A percentile compares a stretch with the other conserved stretches of the same genome.
Evolutionary conservation across 2,888 invertebrate species (phyloP).

Genomic region (Eupithecia exiguata): DNA sequence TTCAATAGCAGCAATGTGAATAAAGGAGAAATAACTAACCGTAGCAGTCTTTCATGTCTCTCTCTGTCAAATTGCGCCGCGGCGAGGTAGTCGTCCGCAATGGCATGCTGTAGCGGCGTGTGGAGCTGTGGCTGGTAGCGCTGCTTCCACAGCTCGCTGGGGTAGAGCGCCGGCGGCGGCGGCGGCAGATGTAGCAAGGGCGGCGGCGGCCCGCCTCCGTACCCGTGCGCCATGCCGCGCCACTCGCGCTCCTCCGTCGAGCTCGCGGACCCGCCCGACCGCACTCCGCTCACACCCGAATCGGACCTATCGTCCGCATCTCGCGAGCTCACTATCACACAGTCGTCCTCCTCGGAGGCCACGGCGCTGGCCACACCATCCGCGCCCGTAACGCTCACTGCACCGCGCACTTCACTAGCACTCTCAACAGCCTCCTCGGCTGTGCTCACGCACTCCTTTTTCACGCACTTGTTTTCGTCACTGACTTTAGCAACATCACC

Average conservation of each 20-base stretch:
- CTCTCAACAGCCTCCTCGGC: slow-evolving; percentile 60
- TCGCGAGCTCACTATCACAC: slow-evolving; percentile 86
- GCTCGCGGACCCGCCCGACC: slow-evolving; percentile 89
- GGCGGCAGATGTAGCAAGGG: slow-evolving; percentile 77
- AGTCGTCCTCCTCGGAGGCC: slow-evolving; percentile 86
- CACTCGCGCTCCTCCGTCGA: slow-evolving; percentile 91
- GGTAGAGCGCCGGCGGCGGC: slow-evolving; percentile 80
- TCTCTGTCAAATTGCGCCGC: slow-evolving; percentile 85
- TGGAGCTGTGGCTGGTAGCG: slow-evolving; percentile 83
- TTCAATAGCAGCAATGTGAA: not conserved
- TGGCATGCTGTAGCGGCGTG: slow-evolving; percentile 80
- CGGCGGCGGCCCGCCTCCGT: slow-evolving; percentile 86
- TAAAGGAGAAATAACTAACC: slow-evolving; percentile 74
- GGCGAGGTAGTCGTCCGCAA: slow-evolving; percentile 79
- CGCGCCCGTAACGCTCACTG: slow-evolving; percentile 75
- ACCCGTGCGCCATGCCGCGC: slow-evolving; percentile 88
- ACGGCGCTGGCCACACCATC: slow-evolving; percentile 82
- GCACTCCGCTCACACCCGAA: slow-evolving; percentile 90
- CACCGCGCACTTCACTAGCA: slow-evolving; percentile 78
- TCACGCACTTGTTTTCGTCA: slow-evolving; percentile 78
- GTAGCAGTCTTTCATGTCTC: slow-evolving; percentile 86
- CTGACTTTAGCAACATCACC: slow-evolving; percentile 74
- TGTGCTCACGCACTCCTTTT: slow-evolving; percentile 66
- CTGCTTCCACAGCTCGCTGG: slow-evolving; percentile 86
- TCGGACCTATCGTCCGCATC: slow-evolving; percentile 85